Percentiles rank a stretch among this genome's conserved stretches.
phyloP scores from a whole-genome alignment of 2,113 vertebrate species.

The Myodes glareolus region DNA sequence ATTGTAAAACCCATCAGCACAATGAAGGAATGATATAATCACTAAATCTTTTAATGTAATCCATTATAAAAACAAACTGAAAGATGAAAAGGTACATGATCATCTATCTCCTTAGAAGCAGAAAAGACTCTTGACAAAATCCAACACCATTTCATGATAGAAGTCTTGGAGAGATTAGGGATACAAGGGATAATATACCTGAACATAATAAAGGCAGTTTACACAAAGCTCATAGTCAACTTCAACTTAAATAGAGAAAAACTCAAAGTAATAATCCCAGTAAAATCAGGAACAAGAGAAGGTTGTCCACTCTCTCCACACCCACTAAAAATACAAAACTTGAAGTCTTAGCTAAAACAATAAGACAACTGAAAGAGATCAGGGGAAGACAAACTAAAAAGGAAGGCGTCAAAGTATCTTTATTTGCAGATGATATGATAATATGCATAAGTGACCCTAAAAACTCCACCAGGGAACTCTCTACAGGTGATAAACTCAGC shows the following conservation, averaged over 20 bases:
- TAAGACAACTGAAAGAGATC: neutral
- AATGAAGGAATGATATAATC: neutral
- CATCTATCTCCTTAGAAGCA: neutral
- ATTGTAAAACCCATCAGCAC: neutral
- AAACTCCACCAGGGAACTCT: neutral
- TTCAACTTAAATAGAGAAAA: neutral
- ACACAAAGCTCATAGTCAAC: neutral
- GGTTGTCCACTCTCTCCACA: neutral
- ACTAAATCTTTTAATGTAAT: neutral
- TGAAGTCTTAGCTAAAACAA: neutral
- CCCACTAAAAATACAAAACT: neutral
- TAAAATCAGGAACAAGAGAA: neutral
- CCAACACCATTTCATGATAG: neutral
- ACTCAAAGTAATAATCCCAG: neutral
- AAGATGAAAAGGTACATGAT: neutral
- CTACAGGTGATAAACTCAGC: neutral
- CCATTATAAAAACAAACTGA: neutral
- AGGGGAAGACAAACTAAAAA: neutral
- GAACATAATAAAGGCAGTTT: neutral
- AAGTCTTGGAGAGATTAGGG: neutral
- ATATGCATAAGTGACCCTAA: neutral
- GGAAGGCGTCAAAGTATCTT: neutral
- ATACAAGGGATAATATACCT: neutral
- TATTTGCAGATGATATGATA: neutral
- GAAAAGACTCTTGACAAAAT: neutral